Conservation (phyloP, 1,140 invertebrate species). For the Phocides pigmalion region DNA sequence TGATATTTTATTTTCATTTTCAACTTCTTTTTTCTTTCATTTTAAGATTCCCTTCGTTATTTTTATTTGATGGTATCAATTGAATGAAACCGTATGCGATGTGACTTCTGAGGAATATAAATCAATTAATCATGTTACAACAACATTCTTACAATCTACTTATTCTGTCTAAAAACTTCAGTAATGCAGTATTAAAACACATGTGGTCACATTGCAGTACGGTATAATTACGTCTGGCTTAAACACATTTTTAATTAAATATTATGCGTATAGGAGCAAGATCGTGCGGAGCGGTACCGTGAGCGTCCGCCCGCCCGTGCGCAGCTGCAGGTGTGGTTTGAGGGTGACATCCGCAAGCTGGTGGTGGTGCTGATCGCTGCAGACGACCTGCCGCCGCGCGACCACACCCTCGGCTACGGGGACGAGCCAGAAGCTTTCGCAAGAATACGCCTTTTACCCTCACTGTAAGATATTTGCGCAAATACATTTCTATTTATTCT, state of each 20-base stretch:
- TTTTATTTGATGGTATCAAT: constrained; percentile 34
- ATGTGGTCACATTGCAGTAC: constrained; percentile 13
- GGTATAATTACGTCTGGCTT: not conserved
- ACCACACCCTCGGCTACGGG: constrained; percentile 90
- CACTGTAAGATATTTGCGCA: constrained; percentile 91
- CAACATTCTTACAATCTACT: not conserved
- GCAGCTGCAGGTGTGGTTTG: constrained; percentile 94
- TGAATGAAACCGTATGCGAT: constrained; percentile 33
- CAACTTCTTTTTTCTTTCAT: constrained; percentile 44
- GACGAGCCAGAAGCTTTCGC: constrained; percentile 92
- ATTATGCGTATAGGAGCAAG: constrained; percentile 65
- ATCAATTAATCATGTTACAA: not conserved
- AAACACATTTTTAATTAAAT: not conserved
- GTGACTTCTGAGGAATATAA: constrained; percentile 27
- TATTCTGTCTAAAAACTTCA: not conserved
- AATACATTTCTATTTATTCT: no score
- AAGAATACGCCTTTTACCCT: constrained; percentile 90
- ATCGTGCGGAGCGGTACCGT: constrained; percentile 87
- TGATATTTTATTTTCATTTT: constrained; percentile 18
- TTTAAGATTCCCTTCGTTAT: constrained; percentile 46
- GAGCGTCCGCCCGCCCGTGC: constrained; percentile 90
- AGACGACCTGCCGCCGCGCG: constrained; percentile 90
- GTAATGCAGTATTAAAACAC: no score
- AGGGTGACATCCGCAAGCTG: constrained; percentile 91
- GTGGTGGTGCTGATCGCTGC: constrained; percentile 93